phyloP scores from a whole-genome alignment of 2,797 vertebrate species.

The Pterois miles region DNA sequence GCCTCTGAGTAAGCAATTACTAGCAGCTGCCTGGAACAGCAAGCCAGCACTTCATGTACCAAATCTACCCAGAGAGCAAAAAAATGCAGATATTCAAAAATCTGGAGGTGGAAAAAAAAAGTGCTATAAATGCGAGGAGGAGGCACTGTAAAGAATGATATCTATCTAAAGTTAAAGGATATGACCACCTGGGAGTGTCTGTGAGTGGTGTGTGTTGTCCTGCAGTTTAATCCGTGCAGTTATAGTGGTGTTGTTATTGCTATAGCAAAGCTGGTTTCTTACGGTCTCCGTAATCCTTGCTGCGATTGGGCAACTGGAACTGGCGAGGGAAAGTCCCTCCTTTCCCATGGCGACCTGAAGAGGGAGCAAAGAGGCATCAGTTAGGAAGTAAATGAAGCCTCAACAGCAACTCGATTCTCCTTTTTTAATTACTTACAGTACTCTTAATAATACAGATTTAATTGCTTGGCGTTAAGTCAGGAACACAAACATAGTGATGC shows the following conservation, averaged over 20 bases:
- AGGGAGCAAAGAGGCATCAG: conserved; percentile 57
- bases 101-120: conserved; percentile 11
- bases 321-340: conserved; percentile 93
- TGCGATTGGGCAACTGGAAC: conserved; percentile 90
- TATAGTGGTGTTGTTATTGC: conserved; percentile 15
- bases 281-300: conserved; percentile 93
- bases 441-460: background rate
- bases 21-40: conserved; percentile 65
- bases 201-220: background rate
- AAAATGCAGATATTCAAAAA: conserved; percentile 6
- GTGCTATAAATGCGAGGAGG: background rate
- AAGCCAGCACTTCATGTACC: conserved; percentile 50
- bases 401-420: background rate
- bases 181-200: background rate
- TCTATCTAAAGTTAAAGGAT: background rate
- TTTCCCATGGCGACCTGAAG: conserved; percentile 88
- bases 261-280: conserved; percentile 68
- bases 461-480: background rate
- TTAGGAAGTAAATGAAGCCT: background rate
- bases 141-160: background rate
- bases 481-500: background rate
- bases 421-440: background rate
- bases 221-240: conserved; percentile 19
- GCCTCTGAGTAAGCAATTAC: conserved; percentile 73
- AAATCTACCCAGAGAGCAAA: conserved; percentile 22